A percentile compares a stretch with the other conserved stretches of the same genome.
phyloP scores from a whole-genome alignment of 1,140 invertebrate species.

The Drosophila sucinea region DNA sequence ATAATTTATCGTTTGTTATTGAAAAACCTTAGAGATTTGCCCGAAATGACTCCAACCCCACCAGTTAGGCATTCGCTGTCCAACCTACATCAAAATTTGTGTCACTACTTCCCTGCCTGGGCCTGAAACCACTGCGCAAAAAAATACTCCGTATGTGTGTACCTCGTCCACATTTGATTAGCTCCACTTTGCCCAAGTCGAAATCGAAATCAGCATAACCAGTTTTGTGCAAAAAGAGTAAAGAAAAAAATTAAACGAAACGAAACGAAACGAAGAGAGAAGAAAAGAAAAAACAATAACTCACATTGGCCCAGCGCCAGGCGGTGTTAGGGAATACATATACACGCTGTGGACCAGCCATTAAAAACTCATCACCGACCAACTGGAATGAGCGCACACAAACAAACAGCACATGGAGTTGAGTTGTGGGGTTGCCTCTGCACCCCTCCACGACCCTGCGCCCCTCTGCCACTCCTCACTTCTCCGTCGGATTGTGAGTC shows the following conservation, averaged over 20 bases:
- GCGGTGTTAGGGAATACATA: slow-evolving; percentile 24
- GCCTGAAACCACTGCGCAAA: background rate
- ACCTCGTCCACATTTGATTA: slow-evolving; percentile 39
- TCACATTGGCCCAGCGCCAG: slow-evolving; percentile 65
- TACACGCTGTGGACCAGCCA: slow-evolving; percentile 45
- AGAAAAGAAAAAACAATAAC: slow-evolving; percentile 54
- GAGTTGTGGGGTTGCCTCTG: slow-evolving; percentile 38
- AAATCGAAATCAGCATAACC: slow-evolving; percentile 36
- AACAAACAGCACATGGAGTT: slow-evolving; percentile 21
- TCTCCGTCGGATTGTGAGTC: background rate
- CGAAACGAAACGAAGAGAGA: too few species aligned
- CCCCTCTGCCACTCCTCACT: background rate
- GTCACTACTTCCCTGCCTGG: background rate
- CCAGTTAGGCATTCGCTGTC: background rate
- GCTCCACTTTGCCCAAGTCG: slow-evolving; percentile 57
- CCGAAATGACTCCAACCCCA: background rate
- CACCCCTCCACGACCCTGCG: slow-evolving; percentile 1
- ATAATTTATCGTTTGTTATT: background rate
- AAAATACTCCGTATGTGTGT: background rate
- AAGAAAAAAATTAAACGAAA: background rate
- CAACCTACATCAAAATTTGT: slow-evolving; percentile 5
- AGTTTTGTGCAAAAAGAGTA: slow-evolving; percentile 27
- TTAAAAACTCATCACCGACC: slow-evolving; percentile 78
- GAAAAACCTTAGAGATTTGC: background rate
- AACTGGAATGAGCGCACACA: slow-evolving; percentile 70